phyloP scores from a whole-genome alignment of 2,797 vertebrate species.

The Enteromius treurensis region DNA sequence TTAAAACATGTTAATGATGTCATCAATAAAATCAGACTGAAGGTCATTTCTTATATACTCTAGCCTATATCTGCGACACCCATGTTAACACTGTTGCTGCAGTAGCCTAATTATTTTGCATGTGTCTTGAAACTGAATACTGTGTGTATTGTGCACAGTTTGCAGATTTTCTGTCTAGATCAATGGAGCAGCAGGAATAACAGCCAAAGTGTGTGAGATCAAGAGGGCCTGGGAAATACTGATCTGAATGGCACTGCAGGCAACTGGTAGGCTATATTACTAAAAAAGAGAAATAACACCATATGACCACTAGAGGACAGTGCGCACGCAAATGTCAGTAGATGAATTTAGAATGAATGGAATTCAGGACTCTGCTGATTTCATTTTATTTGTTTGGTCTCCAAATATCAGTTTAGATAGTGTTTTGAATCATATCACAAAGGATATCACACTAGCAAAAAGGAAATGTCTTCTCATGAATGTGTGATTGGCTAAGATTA shows the following conservation, averaged over 20 bases:
- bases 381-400: background rate
- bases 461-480: background rate
- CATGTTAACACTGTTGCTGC: background rate
- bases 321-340: background rate
- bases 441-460: background rate
- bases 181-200: constrained; percentile 21
- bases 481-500: background rate
- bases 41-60: background rate
- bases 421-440: background rate
- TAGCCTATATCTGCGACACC: background rate
- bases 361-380: background rate
- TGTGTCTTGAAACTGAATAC: background rate
- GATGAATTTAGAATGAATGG: background rate
- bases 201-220: constrained; percentile 1
- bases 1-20: constrained; percentile 10
- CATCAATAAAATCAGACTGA: constrained; percentile 27
- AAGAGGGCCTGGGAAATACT: constrained; percentile 38
- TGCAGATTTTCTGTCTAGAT: constrained; percentile 9
- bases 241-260: constrained; percentile 4
- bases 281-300: background rate
- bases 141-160: background rate
- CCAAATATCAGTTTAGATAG: background rate
- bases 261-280: background rate
- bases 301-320: constrained; percentile 44
- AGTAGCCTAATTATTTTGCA: background rate